Percentiles rank a stretch among this genome's conserved stretches.
Evolutionary conservation across 2,888 invertebrate species (phyloP).

Genomic region (Alcis repandata): DNA sequence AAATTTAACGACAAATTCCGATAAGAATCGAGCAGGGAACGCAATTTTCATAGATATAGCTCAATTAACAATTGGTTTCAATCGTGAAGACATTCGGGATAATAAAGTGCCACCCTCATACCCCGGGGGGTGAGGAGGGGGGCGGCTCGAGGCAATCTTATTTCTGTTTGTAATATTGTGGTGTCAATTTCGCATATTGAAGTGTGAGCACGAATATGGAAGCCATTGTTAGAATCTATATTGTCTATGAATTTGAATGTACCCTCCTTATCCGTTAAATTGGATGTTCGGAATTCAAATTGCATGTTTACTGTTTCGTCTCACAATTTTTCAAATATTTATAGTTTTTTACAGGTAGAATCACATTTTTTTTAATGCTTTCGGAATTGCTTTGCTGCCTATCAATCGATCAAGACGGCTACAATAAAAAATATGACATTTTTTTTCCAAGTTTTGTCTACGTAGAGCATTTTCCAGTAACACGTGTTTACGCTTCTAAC

Average conservation of each 20-base stretch:
- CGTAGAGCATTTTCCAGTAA: too few species aligned
- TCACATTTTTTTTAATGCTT: too few species aligned
- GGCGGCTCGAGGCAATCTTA: conserved; percentile 81
- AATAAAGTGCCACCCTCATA: conserved; percentile 79
- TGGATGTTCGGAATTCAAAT: conserved; percentile 53
- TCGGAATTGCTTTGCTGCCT: too few species aligned
- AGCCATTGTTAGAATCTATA: conserved; percentile 71
- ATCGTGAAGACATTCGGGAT: conserved; percentile 84
- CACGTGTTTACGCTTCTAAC: conserved; percentile 29
- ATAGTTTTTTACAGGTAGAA: conserved; percentile 10
- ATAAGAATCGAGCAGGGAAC: conserved; percentile 83
- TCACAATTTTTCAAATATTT: conserved; percentile 35
- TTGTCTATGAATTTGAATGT: conserved; percentile 75
- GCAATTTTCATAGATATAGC: conserved; percentile 86
- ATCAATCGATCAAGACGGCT: too few species aligned
- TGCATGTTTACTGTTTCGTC: conserved; percentile 34
- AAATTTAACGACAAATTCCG: conserved; percentile 83
- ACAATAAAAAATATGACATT: too few species aligned
- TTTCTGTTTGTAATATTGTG: conserved; percentile 86
- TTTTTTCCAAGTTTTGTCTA: too few species aligned
- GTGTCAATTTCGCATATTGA: conserved; percentile 86
- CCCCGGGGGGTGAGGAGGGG: conserved; percentile 47
- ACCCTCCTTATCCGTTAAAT: conserved; percentile 64
- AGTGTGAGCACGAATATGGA: conserved; percentile 79
- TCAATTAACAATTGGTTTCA: conserved; percentile 87